Conservation (phyloP, 2,797 vertebrate genomes). For the Gymnodraco acuticeps region DNA sequence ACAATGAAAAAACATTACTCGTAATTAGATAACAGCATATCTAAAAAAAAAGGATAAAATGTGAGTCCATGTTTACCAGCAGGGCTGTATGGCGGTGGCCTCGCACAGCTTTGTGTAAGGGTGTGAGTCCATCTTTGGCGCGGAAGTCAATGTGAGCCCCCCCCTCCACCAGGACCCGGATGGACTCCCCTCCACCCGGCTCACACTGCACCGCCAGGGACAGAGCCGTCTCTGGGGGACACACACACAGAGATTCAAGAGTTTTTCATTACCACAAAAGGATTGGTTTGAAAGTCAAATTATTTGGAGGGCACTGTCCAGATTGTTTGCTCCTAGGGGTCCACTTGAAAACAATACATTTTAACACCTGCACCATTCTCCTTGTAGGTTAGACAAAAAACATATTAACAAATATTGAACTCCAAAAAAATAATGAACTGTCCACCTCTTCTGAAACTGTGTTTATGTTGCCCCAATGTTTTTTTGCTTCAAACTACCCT, state of each 20-base stretch:
- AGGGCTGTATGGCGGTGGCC: slow-evolving; percentile 91
- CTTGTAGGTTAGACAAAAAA: neutral
- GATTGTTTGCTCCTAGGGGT: neutral
- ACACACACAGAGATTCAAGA: slow-evolving; percentile 17
- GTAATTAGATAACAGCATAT: slow-evolving; percentile 6
- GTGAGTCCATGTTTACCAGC: slow-evolving; percentile 83
- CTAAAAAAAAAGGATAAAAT: neutral
- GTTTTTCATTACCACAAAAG: slow-evolving; percentile 5
- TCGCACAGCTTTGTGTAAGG: slow-evolving; percentile 92
- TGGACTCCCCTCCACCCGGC: slow-evolving; percentile 89
- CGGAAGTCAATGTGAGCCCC: slow-evolving; percentile 95
- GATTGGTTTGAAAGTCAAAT: slow-evolving; percentile 17
- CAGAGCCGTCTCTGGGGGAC: slow-evolving; percentile 89
- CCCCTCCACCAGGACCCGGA: slow-evolving; percentile 91
- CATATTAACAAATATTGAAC: neutral
- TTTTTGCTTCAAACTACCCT: too few species aligned
- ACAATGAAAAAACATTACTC: slow-evolving; percentile 22
- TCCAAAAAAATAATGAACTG: neutral
- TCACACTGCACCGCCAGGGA: slow-evolving; percentile 93
- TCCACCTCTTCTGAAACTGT: neutral
- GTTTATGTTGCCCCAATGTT: too few species aligned
- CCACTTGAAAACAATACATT: neutral
- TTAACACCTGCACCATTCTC: slow-evolving; percentile 10
- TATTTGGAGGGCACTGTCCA: neutral
- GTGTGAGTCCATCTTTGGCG: slow-evolving; percentile 92